These are phyloP conservation scores for Cerceris ruficornis DNA, from an alignment of 2,888 invertebrate genomes.

Conservation along the genomic window DNA sequence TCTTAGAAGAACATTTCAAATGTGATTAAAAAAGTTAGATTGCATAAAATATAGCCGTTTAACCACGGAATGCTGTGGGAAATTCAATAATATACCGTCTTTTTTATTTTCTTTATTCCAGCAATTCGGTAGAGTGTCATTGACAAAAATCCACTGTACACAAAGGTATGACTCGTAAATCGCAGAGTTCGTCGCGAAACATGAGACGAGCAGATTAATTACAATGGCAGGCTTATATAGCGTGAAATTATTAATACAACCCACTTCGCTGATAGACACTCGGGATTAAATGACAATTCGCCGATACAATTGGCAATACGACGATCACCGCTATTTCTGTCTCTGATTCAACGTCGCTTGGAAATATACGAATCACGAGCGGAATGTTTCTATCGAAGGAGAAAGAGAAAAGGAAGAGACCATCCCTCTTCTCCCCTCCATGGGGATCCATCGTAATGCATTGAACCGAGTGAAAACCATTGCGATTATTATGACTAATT, in stretches of 20 bases:
- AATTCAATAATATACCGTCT: too few species aligned
- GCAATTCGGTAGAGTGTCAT: too few species aligned
- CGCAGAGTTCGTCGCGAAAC: constrained; percentile 9
- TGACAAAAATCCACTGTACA: not conserved
- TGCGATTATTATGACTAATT: constrained; percentile 3
- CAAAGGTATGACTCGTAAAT: not conserved
- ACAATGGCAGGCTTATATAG: constrained; percentile 38
- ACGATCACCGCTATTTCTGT: constrained; percentile 67
- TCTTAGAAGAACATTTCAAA: too few species aligned
- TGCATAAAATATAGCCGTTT: too few species aligned
- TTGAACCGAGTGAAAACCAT: not conserved
- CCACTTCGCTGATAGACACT: constrained; percentile 51
- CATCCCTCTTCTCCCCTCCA: not conserved
- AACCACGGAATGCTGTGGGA: too few species aligned
- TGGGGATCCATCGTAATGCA: not conserved
- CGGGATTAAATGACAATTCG: constrained; percentile 57
- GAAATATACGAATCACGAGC: constrained; percentile 23
- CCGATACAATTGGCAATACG: constrained; percentile 66
- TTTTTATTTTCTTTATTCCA: too few species aligned
- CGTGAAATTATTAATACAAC: constrained; percentile 63
- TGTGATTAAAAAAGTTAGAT: too few species aligned
- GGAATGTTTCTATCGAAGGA: constrained; percentile 16
- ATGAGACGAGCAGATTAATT: constrained; percentile 42
- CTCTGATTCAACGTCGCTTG: constrained; percentile 57
- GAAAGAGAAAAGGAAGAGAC: too few species aligned